A percentile compares a stretch with the other conserved stretches of the same genome.
phyloP scores from a whole-genome alignment of 2,888 invertebrate genomes.

The Erebia palarica region DNA sequence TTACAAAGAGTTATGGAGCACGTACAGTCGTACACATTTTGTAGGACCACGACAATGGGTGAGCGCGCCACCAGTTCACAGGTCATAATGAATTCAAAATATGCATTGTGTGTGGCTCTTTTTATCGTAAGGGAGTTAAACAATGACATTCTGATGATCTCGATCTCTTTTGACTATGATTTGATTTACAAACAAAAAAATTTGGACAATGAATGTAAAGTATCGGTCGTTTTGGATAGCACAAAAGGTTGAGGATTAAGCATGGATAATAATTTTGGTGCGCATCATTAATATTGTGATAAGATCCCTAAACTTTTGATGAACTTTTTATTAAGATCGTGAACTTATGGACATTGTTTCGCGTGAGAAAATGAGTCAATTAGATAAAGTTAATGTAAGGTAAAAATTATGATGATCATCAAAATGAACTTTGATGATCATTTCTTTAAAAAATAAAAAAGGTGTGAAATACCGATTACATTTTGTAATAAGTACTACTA shows the following conservation, averaged over 20 bases:
- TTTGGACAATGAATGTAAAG: conserved; percentile 49
- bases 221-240: conserved; percentile 57
- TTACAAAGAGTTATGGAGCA: conserved; percentile 54
- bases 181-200: conserved; percentile 52
- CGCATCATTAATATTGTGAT: conserved; percentile 73
- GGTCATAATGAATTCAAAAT: conserved; percentile 78
- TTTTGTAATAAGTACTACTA: not conserved
- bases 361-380: conserved; percentile 37
- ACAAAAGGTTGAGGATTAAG: conserved; percentile 45
- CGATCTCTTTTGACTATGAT: conserved; percentile 52
- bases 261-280: conserved; percentile 64
- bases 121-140: conserved; percentile 58
- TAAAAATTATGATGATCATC: too few relatives aligned
- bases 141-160: conserved; percentile 64
- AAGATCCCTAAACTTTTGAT: conserved; percentile 56
- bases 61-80: conserved; percentile 62
- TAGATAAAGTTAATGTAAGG: not conserved
- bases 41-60: conserved; percentile 52
- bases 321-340: conserved; percentile 43
- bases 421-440: too few relatives aligned
- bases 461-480: not conserved
- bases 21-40: conserved; percentile 45
- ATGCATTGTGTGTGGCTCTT: conserved; percentile 71
- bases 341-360: conserved; percentile 33
- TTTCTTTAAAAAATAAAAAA: not conserved